These are phyloP conservation scores for Erethizon dorsatum DNA, from an alignment of 2,797 vertebrate species.

Conservation along the genomic window DNA sequence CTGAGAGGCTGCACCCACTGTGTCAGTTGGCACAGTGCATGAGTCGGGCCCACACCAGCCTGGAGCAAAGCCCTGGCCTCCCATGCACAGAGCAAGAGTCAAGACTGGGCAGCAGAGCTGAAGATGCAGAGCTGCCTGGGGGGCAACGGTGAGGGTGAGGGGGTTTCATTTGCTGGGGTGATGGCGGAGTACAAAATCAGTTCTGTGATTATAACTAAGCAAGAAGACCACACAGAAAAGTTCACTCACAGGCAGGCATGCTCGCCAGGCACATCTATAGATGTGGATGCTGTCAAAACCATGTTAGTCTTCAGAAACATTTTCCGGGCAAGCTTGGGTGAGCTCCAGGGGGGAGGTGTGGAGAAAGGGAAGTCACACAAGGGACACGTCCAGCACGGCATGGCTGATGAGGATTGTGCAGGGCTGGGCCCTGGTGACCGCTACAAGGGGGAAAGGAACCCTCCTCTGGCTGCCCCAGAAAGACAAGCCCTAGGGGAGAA, in stretches of 20 bases:
- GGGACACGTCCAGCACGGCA: background rate
- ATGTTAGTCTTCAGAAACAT: background rate
- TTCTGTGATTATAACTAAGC: background rate
- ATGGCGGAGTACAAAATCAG: background rate
- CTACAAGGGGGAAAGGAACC: rapidly evolving
- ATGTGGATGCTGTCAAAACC: background rate
- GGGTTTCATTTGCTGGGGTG: background rate
- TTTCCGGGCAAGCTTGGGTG: background rate
- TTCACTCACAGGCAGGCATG: background rate
- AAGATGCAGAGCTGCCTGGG: background rate
- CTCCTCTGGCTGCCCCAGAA: background rate
- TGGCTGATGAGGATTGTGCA: background rate
- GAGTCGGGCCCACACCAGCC: background rate
- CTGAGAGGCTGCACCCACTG: background rate
- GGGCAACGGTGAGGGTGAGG: rapidly evolving
- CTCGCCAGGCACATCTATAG: rapidly evolving
- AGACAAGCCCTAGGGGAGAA: rapidly evolving
- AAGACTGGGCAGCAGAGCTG: background rate
- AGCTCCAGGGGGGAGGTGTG: background rate
- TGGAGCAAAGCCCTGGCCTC: background rate
- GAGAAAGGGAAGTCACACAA: background rate
- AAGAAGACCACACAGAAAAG: background rate
- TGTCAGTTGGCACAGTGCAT: background rate
- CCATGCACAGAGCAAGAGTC: background rate
- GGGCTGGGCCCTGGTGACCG: background rate